phyloP scores from a whole-genome alignment of 2,888 invertebrate species.

The Agrochola lychnidis region DNA sequence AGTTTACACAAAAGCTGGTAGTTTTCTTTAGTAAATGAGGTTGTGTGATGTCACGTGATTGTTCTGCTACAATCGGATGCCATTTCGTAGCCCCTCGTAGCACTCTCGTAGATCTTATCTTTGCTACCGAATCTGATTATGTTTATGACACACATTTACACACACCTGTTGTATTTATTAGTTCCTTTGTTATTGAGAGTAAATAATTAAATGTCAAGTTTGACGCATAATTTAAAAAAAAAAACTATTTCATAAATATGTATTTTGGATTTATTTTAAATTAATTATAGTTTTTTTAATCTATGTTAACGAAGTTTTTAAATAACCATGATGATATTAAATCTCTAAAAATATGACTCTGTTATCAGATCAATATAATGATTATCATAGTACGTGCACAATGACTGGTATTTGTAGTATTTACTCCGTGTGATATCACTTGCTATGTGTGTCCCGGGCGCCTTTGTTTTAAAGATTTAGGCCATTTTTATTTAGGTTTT shows the following conservation, averaged over 20 bases:
- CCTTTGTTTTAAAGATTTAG: slow-evolving; percentile 1
- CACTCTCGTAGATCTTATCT: slow-evolving; percentile 59
- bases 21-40: not conserved
- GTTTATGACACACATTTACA: slow-evolving; percentile 35
- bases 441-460: not conserved
- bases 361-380: slow-evolving; percentile 29
- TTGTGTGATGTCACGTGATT: slow-evolving; percentile 10
- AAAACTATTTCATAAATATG: slow-evolving; percentile 42
- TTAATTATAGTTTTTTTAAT: slow-evolving; percentile 16
- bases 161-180: slow-evolving; percentile 52
- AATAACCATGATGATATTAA: slow-evolving; percentile 27
- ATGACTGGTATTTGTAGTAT: not conserved
- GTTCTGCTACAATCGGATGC: slow-evolving; percentile 13
- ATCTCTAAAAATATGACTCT: slow-evolving; percentile 8
- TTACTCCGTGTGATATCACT: slow-evolving; percentile 2
- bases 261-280: slow-evolving; percentile 37
- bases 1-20: not conserved
- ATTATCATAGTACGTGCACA: slow-evolving; percentile 14
- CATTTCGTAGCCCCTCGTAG: slow-evolving; percentile 57
- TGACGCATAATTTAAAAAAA: slow-evolving; percentile 47
- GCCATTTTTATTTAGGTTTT: not conserved
- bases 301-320: not conserved
- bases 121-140: slow-evolving; percentile 40
- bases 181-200: slow-evolving; percentile 33
- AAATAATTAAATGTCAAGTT: slow-evolving; percentile 49